Conservation (phyloP, 2,888 invertebrate genomes). For the Athripsodes cinereus region DNA sequence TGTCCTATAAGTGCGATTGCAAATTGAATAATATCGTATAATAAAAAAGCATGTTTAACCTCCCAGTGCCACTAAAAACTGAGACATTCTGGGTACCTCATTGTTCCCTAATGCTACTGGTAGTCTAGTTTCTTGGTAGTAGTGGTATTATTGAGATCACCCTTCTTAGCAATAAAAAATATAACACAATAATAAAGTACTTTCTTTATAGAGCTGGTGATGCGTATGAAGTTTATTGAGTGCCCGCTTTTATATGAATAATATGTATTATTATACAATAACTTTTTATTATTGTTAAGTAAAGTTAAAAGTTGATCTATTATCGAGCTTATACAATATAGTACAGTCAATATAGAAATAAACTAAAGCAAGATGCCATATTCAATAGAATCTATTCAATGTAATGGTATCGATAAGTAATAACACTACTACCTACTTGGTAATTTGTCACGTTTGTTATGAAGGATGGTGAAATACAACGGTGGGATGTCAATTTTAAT, state of each 20-base stretch:
- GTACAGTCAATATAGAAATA: too few species aligned
- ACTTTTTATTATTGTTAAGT: not conserved
- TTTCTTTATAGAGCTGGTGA: not conserved
- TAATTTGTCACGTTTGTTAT: slow-evolving; percentile 2
- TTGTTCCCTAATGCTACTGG: too few species aligned
- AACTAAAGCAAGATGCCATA: not conserved
- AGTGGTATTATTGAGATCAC: not conserved
- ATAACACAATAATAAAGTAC: not conserved
- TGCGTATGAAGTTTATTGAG: not conserved
- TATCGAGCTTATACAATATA: not conserved
- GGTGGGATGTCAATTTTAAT: not conserved
- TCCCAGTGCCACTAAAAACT: too few species aligned
- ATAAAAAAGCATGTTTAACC: too few species aligned
- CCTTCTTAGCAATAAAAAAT: not conserved
- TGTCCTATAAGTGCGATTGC: too few species aligned
- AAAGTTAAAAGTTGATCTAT: too few species aligned
- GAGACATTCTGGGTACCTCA: too few species aligned
- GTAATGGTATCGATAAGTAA: not conserved
- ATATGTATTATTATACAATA: too few species aligned
- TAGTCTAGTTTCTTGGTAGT: too few species aligned
- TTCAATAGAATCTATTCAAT: not conserved
- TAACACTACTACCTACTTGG: too few species aligned
- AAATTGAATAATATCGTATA: too few species aligned
- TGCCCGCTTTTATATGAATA: not conserved
- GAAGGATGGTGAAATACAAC: not conserved